Percentiles rank a stretch among this genome's conserved stretches.
These are phyloP conservation scores for Acinonyx jubatus DNA, from an alignment of 2,113 vertebrate species.

Conservation along the genomic window DNA sequence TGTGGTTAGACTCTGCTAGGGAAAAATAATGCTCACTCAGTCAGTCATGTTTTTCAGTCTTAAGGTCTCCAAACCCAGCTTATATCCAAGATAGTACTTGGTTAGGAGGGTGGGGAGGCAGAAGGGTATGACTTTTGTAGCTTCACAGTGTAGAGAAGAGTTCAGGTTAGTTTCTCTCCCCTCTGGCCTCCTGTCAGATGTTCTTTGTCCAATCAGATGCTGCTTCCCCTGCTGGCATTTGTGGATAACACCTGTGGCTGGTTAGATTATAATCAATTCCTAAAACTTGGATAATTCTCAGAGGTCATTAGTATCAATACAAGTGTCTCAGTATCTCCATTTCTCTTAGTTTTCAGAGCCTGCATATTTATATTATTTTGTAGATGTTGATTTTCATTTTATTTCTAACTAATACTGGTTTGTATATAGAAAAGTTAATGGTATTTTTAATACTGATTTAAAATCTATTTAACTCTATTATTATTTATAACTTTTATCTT, in stretches of 20 bases:
- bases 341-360: neutral
- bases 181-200: neutral
- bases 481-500: neutral
- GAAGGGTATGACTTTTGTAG: neutral
- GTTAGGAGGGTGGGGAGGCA: rapidly evolving
- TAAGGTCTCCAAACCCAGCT: neutral
- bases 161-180: neutral
- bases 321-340: neutral
- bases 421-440: neutral
- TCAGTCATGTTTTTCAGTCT: neutral
- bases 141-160: neutral
- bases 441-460: neutral
- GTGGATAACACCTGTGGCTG: neutral
- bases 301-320: neutral
- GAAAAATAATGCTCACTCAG: neutral
- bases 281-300: neutral
- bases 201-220: neutral
- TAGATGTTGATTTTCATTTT: neutral
- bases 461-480: neutral
- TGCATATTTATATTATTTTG: neutral
- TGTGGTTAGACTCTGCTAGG: neutral
- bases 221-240: neutral
- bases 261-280: neutral
- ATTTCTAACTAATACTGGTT: neutral
- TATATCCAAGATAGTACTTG: neutral